Percentiles rank a stretch among this genome's conserved stretches.
phyloP scores from a whole-genome alignment of 1,140 invertebrate genomes.

The Ctenoplectra terminalis region DNA sequence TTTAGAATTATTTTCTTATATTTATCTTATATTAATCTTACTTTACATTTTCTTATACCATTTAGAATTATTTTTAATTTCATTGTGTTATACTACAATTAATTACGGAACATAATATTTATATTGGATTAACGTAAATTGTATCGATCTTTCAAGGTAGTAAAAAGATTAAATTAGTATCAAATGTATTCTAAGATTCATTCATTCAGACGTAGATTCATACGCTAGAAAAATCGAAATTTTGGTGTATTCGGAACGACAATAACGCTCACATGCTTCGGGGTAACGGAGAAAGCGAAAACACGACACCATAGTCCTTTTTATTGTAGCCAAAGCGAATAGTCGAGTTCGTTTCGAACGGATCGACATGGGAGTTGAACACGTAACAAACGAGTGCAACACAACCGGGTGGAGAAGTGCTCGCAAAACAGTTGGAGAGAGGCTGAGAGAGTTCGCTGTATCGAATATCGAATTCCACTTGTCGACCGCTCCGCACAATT shows the following conservation, averaged over 20 bases:
- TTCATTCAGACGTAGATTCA: too few species aligned
- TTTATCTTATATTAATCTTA: too few species aligned
- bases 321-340: constrained; percentile 18
- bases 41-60: too few species aligned
- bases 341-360: constrained; percentile 16
- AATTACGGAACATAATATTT: too few species aligned
- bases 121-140: too few species aligned
- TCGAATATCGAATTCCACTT: constrained; percentile 50
- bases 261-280: not conserved
- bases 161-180: too few species aligned
- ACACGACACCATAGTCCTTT: constrained; percentile 25
- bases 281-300: not conserved
- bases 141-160: too few species aligned
- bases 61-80: too few species aligned
- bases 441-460: constrained; percentile 17
- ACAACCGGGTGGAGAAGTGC: constrained; percentile 48
- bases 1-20: too few species aligned
- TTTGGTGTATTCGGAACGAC: not conserved
- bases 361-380: constrained; percentile 24
- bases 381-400: constrained; percentile 44
- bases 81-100: too few species aligned
- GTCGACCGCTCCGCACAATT: not conserved
- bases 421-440: constrained; percentile 63
- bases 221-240: constrained; percentile 17
- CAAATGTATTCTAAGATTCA: too few species aligned